phyloP scores from a whole-genome alignment of 2,797 vertebrate species.

The Saxicola maurus region DNA sequence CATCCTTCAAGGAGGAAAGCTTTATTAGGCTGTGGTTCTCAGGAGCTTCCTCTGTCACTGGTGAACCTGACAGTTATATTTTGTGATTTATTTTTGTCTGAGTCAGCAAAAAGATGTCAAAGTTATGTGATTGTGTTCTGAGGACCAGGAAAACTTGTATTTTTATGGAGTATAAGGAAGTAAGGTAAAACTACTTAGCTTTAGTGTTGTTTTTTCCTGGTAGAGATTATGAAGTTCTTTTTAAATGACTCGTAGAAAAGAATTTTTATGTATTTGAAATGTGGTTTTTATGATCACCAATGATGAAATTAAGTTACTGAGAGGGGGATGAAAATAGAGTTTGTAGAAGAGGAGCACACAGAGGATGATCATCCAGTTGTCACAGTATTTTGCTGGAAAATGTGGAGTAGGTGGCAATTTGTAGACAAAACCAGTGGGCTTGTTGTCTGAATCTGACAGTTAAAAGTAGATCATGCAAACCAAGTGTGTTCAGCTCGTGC shows the following conservation, averaged over 20 bases:
- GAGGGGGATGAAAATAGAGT: not conserved
- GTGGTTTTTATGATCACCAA: not conserved
- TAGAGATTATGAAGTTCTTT: not conserved
- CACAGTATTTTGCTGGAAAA: not conserved
- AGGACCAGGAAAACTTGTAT: not conserved
- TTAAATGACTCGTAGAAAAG: not conserved
- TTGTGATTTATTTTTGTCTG: not conserved
- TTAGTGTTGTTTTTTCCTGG: not conserved
- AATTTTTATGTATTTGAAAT: not conserved
- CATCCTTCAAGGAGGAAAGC: not conserved
- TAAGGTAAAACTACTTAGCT: not conserved
- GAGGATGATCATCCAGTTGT: not conserved
- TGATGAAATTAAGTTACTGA: not conserved
- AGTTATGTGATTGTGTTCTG: not conserved
- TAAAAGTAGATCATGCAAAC: slow-evolving; percentile 10
- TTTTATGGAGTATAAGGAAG: not conserved
- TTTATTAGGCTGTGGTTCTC: slow-evolving; percentile 2
- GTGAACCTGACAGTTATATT: not conserved
- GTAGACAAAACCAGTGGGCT: not conserved
- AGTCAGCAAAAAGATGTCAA: not conserved
- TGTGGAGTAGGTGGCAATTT: not conserved
- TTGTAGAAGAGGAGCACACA: not conserved
- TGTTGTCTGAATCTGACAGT: slow-evolving; percentile 3
- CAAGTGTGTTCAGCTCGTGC: not conserved
- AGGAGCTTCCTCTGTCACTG: not conserved